These are phyloP conservation scores for Mormyrus iriodes DNA, from an alignment of 2,113 vertebrate species.

Conservation along the genomic window DNA sequence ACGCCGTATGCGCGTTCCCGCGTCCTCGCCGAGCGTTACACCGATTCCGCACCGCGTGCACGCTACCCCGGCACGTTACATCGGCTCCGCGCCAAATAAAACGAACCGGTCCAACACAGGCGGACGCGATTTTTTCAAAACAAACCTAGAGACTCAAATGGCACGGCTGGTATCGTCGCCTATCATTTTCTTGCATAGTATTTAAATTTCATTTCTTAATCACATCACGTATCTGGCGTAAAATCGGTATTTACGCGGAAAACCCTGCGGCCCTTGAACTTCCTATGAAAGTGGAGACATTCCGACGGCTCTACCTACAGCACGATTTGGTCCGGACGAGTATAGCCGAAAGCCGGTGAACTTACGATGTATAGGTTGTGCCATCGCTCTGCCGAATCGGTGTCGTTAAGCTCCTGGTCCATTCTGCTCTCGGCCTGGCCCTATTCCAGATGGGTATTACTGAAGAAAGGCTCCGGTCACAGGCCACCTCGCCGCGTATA, in stretches of 20 bases:
- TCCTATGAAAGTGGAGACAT: slow-evolving; percentile 19
- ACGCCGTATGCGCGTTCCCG: background rate
- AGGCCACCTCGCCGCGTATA: slow-evolving; percentile 15
- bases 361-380: slow-evolving; percentile 85
- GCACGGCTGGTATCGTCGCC: background rate
- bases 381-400: slow-evolving; percentile 76
- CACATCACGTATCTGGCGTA: background rate
- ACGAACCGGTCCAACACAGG: background rate
- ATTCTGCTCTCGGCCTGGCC: slow-evolving; percentile 42
- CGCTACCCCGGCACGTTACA: background rate
- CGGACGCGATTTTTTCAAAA: background rate
- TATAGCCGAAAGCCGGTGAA: slow-evolving; percentile 22
- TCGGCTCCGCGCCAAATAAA: background rate
- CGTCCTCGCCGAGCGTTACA: background rate
- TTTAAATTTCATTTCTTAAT: background rate
- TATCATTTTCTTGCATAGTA: background rate
- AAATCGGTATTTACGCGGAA: background rate
- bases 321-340: background rate
- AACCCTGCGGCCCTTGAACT: slow-evolving; percentile 25
- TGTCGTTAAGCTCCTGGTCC: slow-evolving; percentile 75
- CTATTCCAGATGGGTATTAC: background rate
- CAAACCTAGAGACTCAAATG: background rate
- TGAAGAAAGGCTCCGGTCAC: slow-evolving; percentile 2
- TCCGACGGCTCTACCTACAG: slow-evolving; percentile 1
- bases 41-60: background rate